phyloP scores from a whole-genome alignment of 2,888 invertebrate genomes.

The Cantharis flavilabris region DNA sequence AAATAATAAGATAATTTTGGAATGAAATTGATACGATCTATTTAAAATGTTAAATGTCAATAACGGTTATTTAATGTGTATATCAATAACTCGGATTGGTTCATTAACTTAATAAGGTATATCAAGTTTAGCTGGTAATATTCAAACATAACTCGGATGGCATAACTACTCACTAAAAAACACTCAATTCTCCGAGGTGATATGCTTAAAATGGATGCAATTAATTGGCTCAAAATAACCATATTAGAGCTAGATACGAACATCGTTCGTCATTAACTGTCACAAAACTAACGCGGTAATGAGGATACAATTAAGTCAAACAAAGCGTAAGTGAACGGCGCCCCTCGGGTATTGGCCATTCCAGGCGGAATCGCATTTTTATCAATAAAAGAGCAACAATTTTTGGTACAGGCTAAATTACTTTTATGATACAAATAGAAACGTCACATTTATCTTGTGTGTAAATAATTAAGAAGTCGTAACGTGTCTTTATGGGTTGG shows the following conservation, averaged over 20 bases:
- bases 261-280: neutral
- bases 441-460: slow-evolving; percentile 16
- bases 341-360: no score
- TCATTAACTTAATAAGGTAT: slow-evolving; percentile 2
- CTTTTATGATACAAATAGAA: slow-evolving; percentile 1
- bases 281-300: no score
- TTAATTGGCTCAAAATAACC: neutral
- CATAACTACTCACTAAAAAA: neutral
- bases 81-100: neutral
- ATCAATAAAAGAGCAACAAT: neutral
- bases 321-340: no score
- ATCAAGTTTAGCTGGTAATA: neutral
- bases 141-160: neutral
- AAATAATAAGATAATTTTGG: slow-evolving; percentile 1
- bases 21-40: neutral
- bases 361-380: no score
- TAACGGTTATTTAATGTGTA: slow-evolving; percentile 1
- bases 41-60: slow-evolving; percentile 4
- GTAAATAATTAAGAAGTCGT: slow-evolving; percentile 24
- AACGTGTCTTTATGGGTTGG: slow-evolving; percentile 25
- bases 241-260: neutral
- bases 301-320: neutral
- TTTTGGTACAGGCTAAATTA: neutral
- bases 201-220: neutral
- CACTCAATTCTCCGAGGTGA: neutral